Percentiles rank a stretch among this genome's conserved stretches.
Conservation (phyloP, 2,113 vertebrate species). For the Megalops atlanticus region DNA sequence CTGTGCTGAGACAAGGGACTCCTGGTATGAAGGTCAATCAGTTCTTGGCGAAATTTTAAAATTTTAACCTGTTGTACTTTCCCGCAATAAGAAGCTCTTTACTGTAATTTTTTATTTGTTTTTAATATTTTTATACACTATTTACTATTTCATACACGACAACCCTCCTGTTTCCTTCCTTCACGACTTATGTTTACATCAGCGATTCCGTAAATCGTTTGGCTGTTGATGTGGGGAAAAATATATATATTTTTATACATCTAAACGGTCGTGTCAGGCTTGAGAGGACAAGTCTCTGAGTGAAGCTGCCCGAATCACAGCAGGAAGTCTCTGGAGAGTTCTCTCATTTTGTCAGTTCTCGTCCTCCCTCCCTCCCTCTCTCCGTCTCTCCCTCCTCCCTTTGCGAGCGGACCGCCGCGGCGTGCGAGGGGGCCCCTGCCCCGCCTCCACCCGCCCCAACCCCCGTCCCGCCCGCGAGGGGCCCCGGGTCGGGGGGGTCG, state of each 20-base stretch:
- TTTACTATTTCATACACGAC: constrained; percentile 40
- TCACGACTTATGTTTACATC: constrained; percentile 37
- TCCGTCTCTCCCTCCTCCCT: constrained; percentile 62
- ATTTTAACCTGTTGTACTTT: constrained; percentile 13
- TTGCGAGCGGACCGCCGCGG: constrained; percentile 72
- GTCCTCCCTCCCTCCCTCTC: constrained; percentile 66
- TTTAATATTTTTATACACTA: constrained; percentile 54
- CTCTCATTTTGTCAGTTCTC: constrained; percentile 65
- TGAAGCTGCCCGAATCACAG: constrained; percentile 77
- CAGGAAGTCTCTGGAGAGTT: constrained; percentile 71
- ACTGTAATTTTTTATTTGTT: constrained; percentile 18
- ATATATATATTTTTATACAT: constrained; percentile 71
- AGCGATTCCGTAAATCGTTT: constrained; percentile 37
- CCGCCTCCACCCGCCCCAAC: constrained; percentile 64
- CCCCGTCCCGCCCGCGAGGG: constrained; percentile 58
- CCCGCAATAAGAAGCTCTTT: constrained; percentile 32
- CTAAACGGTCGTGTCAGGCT: constrained; percentile 83
- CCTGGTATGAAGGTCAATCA: constrained; percentile 69
- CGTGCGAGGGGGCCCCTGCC: constrained; percentile 58
- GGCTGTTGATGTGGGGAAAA: constrained; percentile 44
- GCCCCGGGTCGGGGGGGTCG: constrained; percentile 70
- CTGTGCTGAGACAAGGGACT: constrained; percentile 63
- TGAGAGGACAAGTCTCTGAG: constrained; percentile 82
- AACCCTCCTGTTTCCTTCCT: constrained; percentile 34
- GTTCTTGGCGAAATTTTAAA: constrained; percentile 47